These are phyloP conservation scores for Mesoclemmys tuberculata DNA, from an alignment of 2,113 vertebrate genomes.

Conservation along the genomic window DNA sequence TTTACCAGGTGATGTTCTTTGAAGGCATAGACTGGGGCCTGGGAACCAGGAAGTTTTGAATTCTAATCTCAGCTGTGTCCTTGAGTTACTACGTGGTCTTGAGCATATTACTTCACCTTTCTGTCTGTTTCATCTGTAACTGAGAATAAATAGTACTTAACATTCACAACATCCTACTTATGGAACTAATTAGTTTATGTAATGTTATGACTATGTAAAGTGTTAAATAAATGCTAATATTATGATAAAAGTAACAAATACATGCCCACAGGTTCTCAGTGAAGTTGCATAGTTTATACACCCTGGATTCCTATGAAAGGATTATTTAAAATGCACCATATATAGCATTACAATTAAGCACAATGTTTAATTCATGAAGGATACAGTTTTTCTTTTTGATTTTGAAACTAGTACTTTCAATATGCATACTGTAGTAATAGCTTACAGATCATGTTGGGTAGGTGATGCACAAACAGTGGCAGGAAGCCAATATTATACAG, in stretches of 20 bases:
- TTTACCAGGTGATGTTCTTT: neutral
- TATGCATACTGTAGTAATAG: neutral
- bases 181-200: no score
- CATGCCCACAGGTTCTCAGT: fast-evolving
- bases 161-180: neutral
- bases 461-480: neutral
- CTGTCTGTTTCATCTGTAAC: neutral
- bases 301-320: neutral
- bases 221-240: neutral
- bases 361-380: neutral
- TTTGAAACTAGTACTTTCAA: no score
- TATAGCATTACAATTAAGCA: neutral
- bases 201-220: no score
- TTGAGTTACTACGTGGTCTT: neutral
- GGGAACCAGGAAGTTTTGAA: neutral
- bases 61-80: neutral
- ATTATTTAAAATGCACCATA: neutral
- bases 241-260: neutral
- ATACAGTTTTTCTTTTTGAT: no score
- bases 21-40: neutral
- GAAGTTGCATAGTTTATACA: neutral
- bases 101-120: neutral
- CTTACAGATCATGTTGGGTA: neutral
- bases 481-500: neutral
- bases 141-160: neutral